These are phyloP conservation scores for Streptopelia turtur DNA, from an alignment of 2,797 vertebrate species.

Conservation along the genomic window DNA sequence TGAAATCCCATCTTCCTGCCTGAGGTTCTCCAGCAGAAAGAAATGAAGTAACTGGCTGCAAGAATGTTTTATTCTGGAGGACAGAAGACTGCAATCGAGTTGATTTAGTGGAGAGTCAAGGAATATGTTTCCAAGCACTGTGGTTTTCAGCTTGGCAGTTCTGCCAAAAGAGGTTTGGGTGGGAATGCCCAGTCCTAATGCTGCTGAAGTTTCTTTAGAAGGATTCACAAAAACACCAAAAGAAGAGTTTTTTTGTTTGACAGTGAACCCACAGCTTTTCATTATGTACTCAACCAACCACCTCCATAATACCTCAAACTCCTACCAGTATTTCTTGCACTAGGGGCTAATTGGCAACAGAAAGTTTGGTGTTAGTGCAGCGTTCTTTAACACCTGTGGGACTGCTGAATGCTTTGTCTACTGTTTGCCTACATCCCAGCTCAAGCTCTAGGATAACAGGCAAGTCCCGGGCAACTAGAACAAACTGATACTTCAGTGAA, in stretches of 20 bases:
- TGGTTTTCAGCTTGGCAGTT: not conserved
- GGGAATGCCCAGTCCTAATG: not conserved
- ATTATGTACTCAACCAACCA: not conserved
- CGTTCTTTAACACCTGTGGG: slow-evolving; percentile 1
- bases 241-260: not conserved
- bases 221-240: not conserved
- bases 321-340: not conserved
- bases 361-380: not conserved
- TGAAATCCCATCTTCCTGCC: not conserved
- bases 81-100: not conserved
- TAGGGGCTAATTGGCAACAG: not conserved
- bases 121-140: not conserved
- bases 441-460: not conserved
- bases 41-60: not conserved
- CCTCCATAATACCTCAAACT: not conserved
- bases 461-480: not conserved
- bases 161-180: not conserved
- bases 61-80: not conserved
- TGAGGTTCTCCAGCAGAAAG: not conserved
- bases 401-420: not conserved
- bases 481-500: not conserved
- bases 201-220: not conserved
- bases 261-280: not conserved
- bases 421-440: not conserved
- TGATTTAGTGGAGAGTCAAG: not conserved